Evolutionary conservation across 2,888 invertebrate species (phyloP), one percentile per base, ranked within the genome.

Genomic region (Aporophyla nigra): DNA sequence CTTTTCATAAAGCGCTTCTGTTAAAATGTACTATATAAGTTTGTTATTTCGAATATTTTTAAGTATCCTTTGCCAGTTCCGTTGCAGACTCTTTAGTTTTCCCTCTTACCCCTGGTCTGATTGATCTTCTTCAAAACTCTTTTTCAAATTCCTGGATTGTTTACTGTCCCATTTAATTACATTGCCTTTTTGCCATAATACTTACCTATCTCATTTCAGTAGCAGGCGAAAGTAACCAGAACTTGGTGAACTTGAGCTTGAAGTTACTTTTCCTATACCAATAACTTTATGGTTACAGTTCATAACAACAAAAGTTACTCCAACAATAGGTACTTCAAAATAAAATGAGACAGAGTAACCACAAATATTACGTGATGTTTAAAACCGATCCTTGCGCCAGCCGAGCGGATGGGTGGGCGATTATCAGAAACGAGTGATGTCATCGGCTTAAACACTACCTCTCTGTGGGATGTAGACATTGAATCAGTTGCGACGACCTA

Each of bases 371-470:
- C 77, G 77, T 67, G 88, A 71, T 85, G n/a, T 65, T 71, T 83
- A 79, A 80, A 86, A 72, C 61, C 71, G 59, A 79, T 84, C 76
- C 63, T 61, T 81, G 33, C 49, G 46, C 67, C 75, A 66, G 40
- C 33, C 54, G 12, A 21, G 43, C 77, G 69, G 76, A 78, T 78
- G 75, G 83, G 87, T 88, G 87, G 88, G 87, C 88, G 87, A 83
- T 79, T 75, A 79, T 78, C 87, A 81, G 88, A 79, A 85, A 49
- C 70, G 70, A 68, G 67, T 87, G 87, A 87, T 88, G 80, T 87
- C 87, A 87, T 78, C 65, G 46, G 46, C 24, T 61, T 54, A 72
- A 84, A 74, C 73, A 75, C 71, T 68, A 74, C 63, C 73, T 87
- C 66, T 63, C 73, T 71, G 78, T 82, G 79, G 77, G 80, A 73